Base-by-base conservation (phyloP, 92 coral and sea anemone species). In the Galaxea fascicularis region DNA sequence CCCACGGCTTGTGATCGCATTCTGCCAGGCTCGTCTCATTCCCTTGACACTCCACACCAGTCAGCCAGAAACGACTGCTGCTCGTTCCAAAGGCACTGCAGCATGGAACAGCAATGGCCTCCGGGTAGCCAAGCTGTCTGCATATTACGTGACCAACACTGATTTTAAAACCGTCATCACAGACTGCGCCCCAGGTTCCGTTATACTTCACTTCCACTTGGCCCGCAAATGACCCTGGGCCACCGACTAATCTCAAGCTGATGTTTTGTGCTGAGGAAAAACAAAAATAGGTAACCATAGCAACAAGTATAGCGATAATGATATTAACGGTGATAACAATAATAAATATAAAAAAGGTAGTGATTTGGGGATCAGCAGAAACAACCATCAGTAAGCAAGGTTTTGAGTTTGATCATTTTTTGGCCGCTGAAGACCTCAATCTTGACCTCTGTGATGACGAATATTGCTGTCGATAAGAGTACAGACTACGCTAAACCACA, bases 181-280 rank as follows among this genome's bases (percentile, higher is more conserved):
- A 91, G 52, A 91, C 75, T 31, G 80, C 16, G 30, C 94, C 92
- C 94, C 92, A 91, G 78, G 78, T 67, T 29, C 94, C 94, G 47
- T 84, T 84, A 78, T 78, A 79, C 4, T 77, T 64, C 9, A 91
- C 77, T 39, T 88, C 87, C 21, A 91, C 85, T 22, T 89, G 75
- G 60, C 94, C 94, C 73, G 90, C 90, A 73, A 83, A 58, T 22
- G 66, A 10, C 10, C 53, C 65, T 22, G 87, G 69, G 28, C 87
- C 79, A 16, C 26, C 71, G 4, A 0, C 28, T 64, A 83, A 74
- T 3, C 39, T 25, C 54, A 83, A 29, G 73, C 22, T 74, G 44
- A 73, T 10, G 21, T 62, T 73, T 3, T 58, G 31, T 4, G 80
- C 87, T 83, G 57, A 60, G 44, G 4, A 56, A 75, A 56, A 28